Base-by-base conservation (phyloP, 1,140 invertebrate genomes). In the Leptinotarsa texana region DNA sequence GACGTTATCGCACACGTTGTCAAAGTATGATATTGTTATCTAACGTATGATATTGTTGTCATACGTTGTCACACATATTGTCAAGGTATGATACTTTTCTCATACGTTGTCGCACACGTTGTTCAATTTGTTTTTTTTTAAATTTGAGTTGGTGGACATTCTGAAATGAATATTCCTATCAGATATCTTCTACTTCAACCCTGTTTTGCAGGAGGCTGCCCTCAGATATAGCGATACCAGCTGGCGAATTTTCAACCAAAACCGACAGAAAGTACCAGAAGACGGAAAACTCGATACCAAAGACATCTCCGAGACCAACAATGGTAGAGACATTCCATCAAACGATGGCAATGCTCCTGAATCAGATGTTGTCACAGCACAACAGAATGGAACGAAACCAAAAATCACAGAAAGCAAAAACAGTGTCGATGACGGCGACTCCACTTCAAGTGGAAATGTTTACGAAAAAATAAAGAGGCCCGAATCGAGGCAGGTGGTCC, bases 151-250 rank as follows among this genome's bases (percentile, higher is more conserved):
- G 33, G 33, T 42, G 33, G 8, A 42, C 8, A 42, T 42, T 42
- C 8, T 42, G 8, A 42, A 42, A 42, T 3, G 0, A 3, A 42
- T 11, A 42, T 11, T 42, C 8, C 33, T 42, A 42, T 42, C 33
- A 42, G 11, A 42, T 42, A 42, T 42, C 33, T 68, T 49, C 13
- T 3, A 42, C 42, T 42, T 27, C 18, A n/a, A 13, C 22, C 48
- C 77, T 42, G 67, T 79, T 21, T 83, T 82, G 72, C 85, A 89
- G 88, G 88, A 89, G 76, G 83, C 83, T 73, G 86, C 86, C 75
- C 87, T 88, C 75, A 83, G 88, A 63, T 89, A 89, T 78, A 87
- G 88, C 63, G 88, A 89, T 79, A 89, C 88, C n/a, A 89, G 88
- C 80, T 89, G 88, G 88, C 88, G 88, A 80, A 89, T 89, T 65